phyloP scores from a whole-genome alignment of 2,113 vertebrate genomes.

The Tyrannus savana region DNA sequence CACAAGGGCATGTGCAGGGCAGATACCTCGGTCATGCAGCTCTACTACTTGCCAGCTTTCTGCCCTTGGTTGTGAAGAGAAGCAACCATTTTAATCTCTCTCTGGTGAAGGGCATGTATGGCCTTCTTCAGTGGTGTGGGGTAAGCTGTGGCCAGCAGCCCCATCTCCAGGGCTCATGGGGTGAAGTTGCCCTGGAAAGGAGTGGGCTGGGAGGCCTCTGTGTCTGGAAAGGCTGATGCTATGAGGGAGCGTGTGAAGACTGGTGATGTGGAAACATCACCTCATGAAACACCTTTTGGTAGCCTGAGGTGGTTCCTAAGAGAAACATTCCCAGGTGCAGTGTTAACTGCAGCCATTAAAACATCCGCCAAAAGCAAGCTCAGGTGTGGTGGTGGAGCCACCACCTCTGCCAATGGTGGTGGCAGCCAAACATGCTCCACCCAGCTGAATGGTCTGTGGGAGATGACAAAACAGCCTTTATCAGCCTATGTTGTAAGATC shows the following conservation, averaged over 20 bases:
- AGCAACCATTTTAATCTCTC: not conserved
- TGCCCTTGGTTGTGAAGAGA: not conserved
- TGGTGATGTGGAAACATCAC: not conserved
- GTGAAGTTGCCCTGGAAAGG: not conserved
- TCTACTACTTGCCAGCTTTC: not conserved
- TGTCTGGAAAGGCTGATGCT: not conserved
- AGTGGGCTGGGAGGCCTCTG: not conserved
- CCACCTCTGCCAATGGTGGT: not conserved
- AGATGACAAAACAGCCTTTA: not conserved
- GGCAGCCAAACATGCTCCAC: fast-evolving
- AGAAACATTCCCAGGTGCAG: not conserved
- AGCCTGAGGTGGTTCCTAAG: slow-evolving; percentile 32
- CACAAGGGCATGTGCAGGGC: not conserved
- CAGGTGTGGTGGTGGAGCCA: not conserved
- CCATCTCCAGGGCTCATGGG: not conserved
- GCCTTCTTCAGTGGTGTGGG: fast-evolving
- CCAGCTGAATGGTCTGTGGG: not conserved
- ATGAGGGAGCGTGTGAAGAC: not conserved
- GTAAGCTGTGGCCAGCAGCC: not conserved
- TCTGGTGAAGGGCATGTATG: not conserved
- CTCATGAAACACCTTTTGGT: slow-evolving; percentile 36
- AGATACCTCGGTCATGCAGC: fast-evolving
- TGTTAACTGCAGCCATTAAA: not conserved
- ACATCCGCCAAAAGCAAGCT: not conserved
- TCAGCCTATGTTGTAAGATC: not conserved